Evolutionary conservation across 2,113 vertebrate species (phyloP).

Genomic region (Zapus hudsonius): DNA sequence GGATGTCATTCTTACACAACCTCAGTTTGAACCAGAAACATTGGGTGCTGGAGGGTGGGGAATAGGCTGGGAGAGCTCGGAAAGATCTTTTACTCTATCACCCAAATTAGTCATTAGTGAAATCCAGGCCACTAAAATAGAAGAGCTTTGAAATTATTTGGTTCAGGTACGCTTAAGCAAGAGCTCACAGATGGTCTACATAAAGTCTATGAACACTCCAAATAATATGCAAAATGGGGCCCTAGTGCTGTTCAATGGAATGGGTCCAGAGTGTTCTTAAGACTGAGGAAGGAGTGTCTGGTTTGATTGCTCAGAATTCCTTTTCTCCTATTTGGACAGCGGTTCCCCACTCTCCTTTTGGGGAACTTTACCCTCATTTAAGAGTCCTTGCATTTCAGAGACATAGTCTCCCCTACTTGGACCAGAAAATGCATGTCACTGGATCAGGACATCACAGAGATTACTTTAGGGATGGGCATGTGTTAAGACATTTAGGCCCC

Average conservation of each 20-base stretch:
- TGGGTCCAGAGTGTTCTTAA: background rate
- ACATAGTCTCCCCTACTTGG: background rate
- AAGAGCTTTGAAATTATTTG: background rate
- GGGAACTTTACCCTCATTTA: background rate
- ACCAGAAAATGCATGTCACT: background rate
- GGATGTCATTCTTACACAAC: background rate
- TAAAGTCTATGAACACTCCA: background rate
- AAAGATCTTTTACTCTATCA: conserved; percentile 2
- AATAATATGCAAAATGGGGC: background rate
- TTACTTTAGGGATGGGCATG: background rate
- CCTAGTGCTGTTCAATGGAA: background rate
- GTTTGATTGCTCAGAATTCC: background rate
- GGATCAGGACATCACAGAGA: background rate
- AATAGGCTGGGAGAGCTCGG: background rate
- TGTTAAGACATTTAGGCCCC: background rate
- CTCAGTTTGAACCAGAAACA: conserved; percentile 16
- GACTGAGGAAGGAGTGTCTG: background rate
- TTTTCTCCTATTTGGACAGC: background rate
- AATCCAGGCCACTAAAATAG: background rate
- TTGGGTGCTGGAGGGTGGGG: too few species aligned
- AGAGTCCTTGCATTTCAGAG: background rate
- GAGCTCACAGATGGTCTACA: background rate
- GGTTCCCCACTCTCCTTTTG: background rate
- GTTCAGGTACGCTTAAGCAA: background rate
- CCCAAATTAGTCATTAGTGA: background rate